Evolutionary conservation across 2,113 vertebrate genomes (phyloP).

Genomic region (Psettodes erumei): DNA sequence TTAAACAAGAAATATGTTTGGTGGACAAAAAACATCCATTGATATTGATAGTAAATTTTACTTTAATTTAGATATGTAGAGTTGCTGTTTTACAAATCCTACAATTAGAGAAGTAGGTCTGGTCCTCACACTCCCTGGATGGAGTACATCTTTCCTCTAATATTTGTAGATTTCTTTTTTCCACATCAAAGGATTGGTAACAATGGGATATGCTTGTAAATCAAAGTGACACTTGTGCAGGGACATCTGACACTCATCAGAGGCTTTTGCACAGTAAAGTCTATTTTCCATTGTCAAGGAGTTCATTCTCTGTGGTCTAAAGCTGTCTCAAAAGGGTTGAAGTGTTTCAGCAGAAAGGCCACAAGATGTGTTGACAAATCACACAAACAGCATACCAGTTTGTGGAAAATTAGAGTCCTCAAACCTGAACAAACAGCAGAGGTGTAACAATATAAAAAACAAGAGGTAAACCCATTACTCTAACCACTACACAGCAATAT

Average conservation of each 20-base stretch:
- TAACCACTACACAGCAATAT: constrained; percentile 36
- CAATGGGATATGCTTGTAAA: constrained; percentile 72
- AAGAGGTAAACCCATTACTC: constrained; percentile 51
- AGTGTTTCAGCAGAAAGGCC: constrained; percentile 37
- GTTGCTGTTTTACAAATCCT: constrained; percentile 39
- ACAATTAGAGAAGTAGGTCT: constrained; percentile 35
- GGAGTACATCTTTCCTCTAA: constrained; percentile 47
- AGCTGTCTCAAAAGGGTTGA: constrained; percentile 57
- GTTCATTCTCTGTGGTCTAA: constrained; percentile 66
- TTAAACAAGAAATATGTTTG: constrained; percentile 69
- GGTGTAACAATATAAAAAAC: constrained; percentile 56
- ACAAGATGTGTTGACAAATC: constrained; percentile 67
- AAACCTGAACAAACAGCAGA: constrained; percentile 54
- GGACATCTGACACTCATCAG: constrained; percentile 65
- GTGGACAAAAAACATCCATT: constrained; percentile 27
- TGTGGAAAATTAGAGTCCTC: constrained; percentile 66
- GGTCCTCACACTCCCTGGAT: constrained; percentile 34
- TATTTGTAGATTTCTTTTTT: constrained; percentile 64
- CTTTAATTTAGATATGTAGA: constrained; percentile 66
- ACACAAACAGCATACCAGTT: constrained; percentile 64
- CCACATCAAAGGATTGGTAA: constrained; percentile 68
- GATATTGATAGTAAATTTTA: constrained; percentile 56
- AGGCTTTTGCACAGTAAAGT: constrained; percentile 39
- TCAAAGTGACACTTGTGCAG: constrained; percentile 71
- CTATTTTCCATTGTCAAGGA: constrained; percentile 63